Percentiles rank a stretch among this genome's conserved stretches.
phyloP scores from a whole-genome alignment of 1,140 invertebrate species.

The Bombyx mandarina region DNA sequence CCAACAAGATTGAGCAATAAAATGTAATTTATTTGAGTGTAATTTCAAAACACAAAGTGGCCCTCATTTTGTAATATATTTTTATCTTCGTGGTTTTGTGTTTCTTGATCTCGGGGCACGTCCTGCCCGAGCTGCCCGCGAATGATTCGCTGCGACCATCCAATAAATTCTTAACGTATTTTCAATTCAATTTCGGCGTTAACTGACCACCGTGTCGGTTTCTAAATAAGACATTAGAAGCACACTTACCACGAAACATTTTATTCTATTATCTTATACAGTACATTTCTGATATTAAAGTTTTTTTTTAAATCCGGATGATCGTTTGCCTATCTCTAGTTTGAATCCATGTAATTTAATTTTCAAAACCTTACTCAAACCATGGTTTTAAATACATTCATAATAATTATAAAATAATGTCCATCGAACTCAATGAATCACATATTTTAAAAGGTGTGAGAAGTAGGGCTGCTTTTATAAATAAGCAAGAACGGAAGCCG shows the following conservation, averaged over 20 bases:
- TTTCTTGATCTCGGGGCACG: conserved; percentile 46
- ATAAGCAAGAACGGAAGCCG: conserved; percentile 24
- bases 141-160: conserved; percentile 34
- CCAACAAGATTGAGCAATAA: conserved; percentile 70
- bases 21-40: conserved; percentile 70
- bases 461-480: conserved; percentile 24
- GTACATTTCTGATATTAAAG: too few relatives aligned
- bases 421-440: conserved; percentile 30
- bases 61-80: conserved; percentile 65
- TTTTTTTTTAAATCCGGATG: too few relatives aligned
- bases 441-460: conserved; percentile 44
- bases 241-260: conserved; percentile 14
- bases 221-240: conserved; percentile 30
- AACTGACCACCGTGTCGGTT: conserved; percentile 18
- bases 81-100: conserved; percentile 64
- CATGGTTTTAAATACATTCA: conserved; percentile 26
- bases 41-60: conserved; percentile 68
- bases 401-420: conserved; percentile 28
- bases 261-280: neutral
- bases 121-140: conserved; percentile 35
- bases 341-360: too few relatives aligned
- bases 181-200: conserved; percentile 31
- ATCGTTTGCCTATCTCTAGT: too few relatives aligned
- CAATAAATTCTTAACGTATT: conserved; percentile 35
- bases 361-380: too few relatives aligned